Conservation (phyloP, 2,888 invertebrate genomes). For the Cerceris ruficornis region DNA sequence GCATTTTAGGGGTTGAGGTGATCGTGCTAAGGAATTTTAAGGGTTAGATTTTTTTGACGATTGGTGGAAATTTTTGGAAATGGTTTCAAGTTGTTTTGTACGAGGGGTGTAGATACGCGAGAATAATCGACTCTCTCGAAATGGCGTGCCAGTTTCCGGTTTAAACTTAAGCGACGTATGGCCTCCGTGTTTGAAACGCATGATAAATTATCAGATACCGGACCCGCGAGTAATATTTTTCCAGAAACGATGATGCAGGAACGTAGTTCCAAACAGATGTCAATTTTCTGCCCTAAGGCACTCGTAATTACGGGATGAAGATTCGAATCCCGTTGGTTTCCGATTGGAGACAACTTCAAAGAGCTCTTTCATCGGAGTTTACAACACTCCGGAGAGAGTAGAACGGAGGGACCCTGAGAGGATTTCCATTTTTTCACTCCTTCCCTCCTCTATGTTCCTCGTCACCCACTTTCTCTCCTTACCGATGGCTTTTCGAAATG, state of each 20-base stretch:
- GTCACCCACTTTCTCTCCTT: conserved; percentile 14
- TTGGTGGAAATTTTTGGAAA: no score
- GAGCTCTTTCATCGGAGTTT: conserved; percentile 62
- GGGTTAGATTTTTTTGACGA: no score
- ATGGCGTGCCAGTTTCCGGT: no score
- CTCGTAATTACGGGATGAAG: conserved; percentile 64
- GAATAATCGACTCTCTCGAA: no score
- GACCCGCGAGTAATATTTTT: neutral
- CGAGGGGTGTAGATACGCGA: no score
- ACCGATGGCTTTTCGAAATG: conserved; percentile 68
- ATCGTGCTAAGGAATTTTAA: no score
- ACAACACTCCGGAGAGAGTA: conserved; percentile 44
- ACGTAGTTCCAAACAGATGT: conserved; percentile 38
- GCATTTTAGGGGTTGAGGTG: no score
- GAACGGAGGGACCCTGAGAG: conserved; percentile 42
- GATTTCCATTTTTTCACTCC: conserved; percentile 56
- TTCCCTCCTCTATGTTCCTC: conserved; percentile 14
- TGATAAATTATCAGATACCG: neutral
- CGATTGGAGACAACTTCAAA: conserved; percentile 64
- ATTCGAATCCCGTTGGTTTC: conserved; percentile 57
- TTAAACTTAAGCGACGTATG: neutral
- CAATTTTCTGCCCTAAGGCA: conserved; percentile 57
- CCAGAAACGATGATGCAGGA: neutral
- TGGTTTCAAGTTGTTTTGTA: no score
- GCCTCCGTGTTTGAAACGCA: neutral